A percentile compares a stretch with the other conserved stretches of the same genome.
Conservation (phyloP, 2,113 vertebrate species). For the Meleagris gallopavo region DNA sequence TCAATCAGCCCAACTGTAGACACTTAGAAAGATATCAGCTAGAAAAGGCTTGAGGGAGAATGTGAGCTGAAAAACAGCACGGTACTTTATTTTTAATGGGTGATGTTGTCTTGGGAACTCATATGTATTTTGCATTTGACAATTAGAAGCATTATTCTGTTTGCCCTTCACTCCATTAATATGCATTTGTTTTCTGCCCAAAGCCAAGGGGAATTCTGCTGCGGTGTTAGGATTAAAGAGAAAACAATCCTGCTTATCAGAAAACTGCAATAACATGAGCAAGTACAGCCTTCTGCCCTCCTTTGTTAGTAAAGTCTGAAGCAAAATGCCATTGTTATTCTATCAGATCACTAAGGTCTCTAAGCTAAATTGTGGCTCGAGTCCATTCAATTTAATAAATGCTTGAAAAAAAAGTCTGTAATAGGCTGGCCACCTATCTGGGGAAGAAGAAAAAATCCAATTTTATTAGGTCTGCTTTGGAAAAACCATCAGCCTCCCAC, state of each 20-base stretch:
- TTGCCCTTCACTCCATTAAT: neutral
- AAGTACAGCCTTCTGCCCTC: neutral
- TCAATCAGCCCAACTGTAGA: conserved; percentile 79
- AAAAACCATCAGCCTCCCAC: conserved; percentile 50
- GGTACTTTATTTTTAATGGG: neutral
- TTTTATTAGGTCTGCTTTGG: conserved; percentile 53
- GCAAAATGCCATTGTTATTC: neutral
- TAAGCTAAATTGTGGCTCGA: conserved; percentile 38
- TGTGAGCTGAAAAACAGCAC: neutral
- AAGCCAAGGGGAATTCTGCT: neutral
- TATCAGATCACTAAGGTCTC: conserved; percentile 31
- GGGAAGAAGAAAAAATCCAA: conserved; percentile 38
- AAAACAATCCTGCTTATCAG: neutral
- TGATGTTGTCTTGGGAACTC: neutral
- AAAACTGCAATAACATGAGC: neutral
- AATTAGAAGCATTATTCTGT: neutral
- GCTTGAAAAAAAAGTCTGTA: neutral
- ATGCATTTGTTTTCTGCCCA: neutral
- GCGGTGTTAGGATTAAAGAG: neutral
- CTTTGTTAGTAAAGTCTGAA: neutral
- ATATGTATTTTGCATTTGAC: neutral
- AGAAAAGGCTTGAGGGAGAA: conserved; percentile 47
- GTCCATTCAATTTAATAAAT: conserved; percentile 33
- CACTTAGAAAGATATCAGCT: conserved; percentile 52
- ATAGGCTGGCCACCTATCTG: conserved; percentile 50